Evolutionary conservation across 2,888 invertebrate genomes (phyloP), one percentile per base, ranked within the genome.

Genomic region (Rhingia campestris): DNA sequence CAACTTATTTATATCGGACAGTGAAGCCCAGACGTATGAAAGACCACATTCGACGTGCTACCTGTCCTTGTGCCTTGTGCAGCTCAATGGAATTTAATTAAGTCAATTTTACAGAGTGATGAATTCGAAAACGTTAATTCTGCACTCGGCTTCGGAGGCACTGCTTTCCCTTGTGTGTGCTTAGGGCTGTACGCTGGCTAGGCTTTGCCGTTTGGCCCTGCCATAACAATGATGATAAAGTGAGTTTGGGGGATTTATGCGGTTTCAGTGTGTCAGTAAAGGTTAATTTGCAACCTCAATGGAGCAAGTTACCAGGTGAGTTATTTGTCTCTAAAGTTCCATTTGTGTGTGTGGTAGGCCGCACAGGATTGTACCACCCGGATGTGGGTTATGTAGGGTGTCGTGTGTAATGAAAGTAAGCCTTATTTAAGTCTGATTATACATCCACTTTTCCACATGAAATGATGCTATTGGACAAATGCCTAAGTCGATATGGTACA

Each of bases 61-160:
- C 39, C 30, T 30, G 39, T 10, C 39, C 3, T 22, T 6, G 70
- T 0, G 10, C n/a, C 14, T 39, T 58, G 6, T 30, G 4, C 35
- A 30, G 30, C 66, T 58, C 58, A 74, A 74, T 74, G 64, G 12
- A 74, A 74, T 51, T 74, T 66, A 66, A 74, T 74, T 66, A 74
- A 74, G 58, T 66, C 74, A 66, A 66, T 74, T 66, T 66, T 54
- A 74, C 74, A 74, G 56, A 74, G 58, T 58, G 74, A 74, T 74
- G 58, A 41, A 74, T 74, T 56, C 58, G 41, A 74, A 74, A 66
- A 58, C 64, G 58, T 49, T 51, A 56, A 58, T 58, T 58, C 51
- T 22, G 41, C 35, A 39, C 10, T n/a, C 22, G 22, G 2, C 10
- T 30, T 30, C 30, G 9, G 22, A 22, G 22, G 22, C 22, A 22